Conservation (phyloP, 2,113 vertebrate species). For the Polyodon spathula region DNA sequence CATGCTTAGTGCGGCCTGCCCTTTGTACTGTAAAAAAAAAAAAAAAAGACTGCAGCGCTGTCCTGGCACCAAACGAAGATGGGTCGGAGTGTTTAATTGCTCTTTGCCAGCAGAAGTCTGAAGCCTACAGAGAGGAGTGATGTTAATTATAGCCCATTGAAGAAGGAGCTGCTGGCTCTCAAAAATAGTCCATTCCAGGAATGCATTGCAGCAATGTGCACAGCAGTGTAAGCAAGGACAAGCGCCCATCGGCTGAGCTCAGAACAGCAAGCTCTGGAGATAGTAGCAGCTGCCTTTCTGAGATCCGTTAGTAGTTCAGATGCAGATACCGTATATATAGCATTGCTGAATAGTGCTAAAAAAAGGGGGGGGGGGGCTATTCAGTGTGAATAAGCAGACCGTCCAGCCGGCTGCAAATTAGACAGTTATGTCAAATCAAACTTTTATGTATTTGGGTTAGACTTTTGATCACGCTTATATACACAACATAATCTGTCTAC, state of each 20-base stretch:
- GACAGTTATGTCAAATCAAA: too few relatives aligned
- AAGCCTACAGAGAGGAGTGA: slow-evolving; percentile 5
- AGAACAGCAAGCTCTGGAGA: slow-evolving; percentile 16
- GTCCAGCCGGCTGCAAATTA: too few relatives aligned
- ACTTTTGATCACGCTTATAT: too few relatives aligned
- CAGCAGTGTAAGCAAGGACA: slow-evolving; percentile 22
- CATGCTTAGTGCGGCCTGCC: too few relatives aligned
- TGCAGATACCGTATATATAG: slow-evolving; percentile 23
- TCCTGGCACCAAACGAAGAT: not conserved
- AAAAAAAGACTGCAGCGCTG: not conserved
- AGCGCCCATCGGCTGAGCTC: slow-evolving; percentile 17
- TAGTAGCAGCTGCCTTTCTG: slow-evolving; percentile 25
- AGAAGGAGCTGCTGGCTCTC: slow-evolving; percentile 1
- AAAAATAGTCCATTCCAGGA: not conserved
- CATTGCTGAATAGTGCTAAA: slow-evolving; percentile 25
- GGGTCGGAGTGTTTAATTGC: not conserved
- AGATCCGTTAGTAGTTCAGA: slow-evolving; percentile 16
- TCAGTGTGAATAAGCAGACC: too few relatives aligned
- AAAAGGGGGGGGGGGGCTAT: too few relatives aligned
- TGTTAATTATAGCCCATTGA: slow-evolving; percentile 15
- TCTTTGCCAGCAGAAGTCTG: slow-evolving; percentile 1
- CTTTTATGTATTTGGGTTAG: too few relatives aligned
- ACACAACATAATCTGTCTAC: too few relatives aligned
- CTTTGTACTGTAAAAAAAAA: not conserved
- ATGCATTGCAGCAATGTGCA: slow-evolving; percentile 15